Conservation (phyloP, 1,140 invertebrate genomes). For the Ganaspis sp. region DNA sequence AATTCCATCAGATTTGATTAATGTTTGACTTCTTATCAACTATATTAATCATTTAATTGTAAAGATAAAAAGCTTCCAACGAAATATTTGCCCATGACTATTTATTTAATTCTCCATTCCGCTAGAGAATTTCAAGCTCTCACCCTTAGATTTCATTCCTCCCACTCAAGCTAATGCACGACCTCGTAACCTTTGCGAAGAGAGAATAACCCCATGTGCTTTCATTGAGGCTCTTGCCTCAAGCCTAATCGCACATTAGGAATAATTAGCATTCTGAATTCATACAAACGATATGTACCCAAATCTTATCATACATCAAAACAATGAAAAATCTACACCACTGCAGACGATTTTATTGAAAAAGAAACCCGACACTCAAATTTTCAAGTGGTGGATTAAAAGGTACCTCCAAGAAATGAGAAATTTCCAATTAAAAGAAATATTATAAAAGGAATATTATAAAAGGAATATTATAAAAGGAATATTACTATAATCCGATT, state of each 20-base stretch:
- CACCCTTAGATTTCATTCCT: slow-evolving; percentile 16
- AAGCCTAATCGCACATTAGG: neutral
- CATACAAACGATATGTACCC: neutral
- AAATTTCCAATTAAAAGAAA: no score
- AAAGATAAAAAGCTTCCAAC: no score
- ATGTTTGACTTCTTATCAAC: no score
- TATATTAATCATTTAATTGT: no score
- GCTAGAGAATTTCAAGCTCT: neutral
- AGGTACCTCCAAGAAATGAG: no score
- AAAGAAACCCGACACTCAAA: neutral
- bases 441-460: no score
- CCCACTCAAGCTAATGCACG: neutral
- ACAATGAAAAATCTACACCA: neutral
- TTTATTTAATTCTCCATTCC: slow-evolving; percentile 14
- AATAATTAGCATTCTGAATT: neutral
- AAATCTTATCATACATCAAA: neutral
- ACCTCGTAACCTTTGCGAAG: slow-evolving; percentile 18
- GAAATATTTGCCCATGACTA: slow-evolving; percentile 10
- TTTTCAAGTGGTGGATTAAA: neutral
- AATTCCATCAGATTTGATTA: no score
- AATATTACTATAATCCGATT: no score
- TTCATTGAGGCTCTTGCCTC: neutral
- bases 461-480: no score
- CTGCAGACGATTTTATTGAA: no score
- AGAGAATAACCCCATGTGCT: slow-evolving; percentile 3